Evolutionary conservation across 1,140 invertebrate genomes (phyloP), one percentile per base, ranked within the genome.

Genomic region (Drosophila paulistorum): DNA sequence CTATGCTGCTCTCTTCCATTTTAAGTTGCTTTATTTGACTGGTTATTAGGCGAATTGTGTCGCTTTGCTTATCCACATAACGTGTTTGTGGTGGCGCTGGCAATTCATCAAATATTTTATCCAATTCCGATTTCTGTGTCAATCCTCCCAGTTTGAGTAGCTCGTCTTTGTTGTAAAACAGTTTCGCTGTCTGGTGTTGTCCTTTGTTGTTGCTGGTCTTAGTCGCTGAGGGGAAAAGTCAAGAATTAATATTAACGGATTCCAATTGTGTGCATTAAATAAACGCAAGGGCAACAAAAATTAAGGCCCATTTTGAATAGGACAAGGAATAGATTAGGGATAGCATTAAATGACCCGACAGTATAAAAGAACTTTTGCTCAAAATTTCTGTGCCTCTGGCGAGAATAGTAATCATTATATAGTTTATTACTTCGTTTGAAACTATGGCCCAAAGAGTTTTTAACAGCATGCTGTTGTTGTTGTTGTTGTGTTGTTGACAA

Each of bases 401-500:
- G 30, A 59, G 61, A 64, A 63, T 68, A 30, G 23, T 63, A 51
- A 45, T 54, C 23, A 23, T 35, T 7, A 51, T 51, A 64, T 59
- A 9, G n/a, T n/a, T 78, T 71, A 41, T 75, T 84, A 87, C 83
- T 83, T 84, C 68, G 67, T 41, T 84, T 89, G n/a, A 84, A 66
- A 55, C 58, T 59, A 3, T 87, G 74, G 13, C 57, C 77, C 68
- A 78, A 70, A 23, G 17, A 20, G 20, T 57, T 68, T 35, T 67
- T 68, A 13, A 30, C 13, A 11, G 23, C 13, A n/a, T 11, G 26
- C 3, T 26, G 26, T 26, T 26, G 30, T 30, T 30, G 26, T 30
- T 30, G 30, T 30, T 30, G 17, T 33, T 39, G n/a, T 13, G 45
- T 41, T 57, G 13, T 14, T 35, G 35, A 7, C 37, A 23, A 7